phyloP scores from a whole-genome alignment of 2,113 vertebrate species.

The Chrysemys picta region DNA sequence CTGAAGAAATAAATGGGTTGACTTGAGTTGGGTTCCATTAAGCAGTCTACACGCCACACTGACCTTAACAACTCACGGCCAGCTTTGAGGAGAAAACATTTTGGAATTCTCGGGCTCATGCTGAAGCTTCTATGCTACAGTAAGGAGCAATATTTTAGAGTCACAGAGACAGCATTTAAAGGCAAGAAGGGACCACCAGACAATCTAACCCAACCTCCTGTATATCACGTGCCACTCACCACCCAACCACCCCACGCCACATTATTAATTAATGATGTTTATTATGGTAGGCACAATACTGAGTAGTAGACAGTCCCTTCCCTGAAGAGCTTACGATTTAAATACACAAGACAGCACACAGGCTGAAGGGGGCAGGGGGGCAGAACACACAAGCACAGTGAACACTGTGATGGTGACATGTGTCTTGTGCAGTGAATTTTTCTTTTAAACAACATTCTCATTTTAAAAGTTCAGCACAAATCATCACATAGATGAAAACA shows the following conservation, averaged over 20 bases:
- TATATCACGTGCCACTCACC: background rate
- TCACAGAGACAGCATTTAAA: background rate
- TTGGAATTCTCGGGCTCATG: conserved; percentile 12
- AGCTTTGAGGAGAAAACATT: conserved; percentile 52
- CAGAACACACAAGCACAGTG: background rate
- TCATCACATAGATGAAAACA: background rate
- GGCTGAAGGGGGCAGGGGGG: background rate
- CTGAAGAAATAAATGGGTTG: conserved; percentile 44
- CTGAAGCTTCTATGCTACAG: conserved; percentile 8
- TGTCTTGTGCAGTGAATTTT: background rate
- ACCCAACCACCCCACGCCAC: background rate
- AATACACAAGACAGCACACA: background rate
- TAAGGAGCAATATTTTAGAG: conserved; percentile 1
- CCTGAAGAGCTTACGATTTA: background rate
- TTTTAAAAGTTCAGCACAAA: background rate
- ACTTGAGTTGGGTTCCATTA: conserved; percentile 48
- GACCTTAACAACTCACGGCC: conserved; percentile 47
- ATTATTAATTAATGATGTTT: background rate
- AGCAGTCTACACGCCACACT: conserved; percentile 47
- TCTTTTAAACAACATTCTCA: background rate
- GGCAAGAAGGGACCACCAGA: background rate
- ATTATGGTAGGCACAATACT: background rate
- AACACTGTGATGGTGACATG: background rate
- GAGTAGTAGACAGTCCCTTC: background rate
- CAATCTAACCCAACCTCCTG: background rate